These are phyloP conservation scores for Oscheius myriophilus DNA, from an alignment of 2,888 invertebrate genomes.

Conservation along the genomic window DNA sequence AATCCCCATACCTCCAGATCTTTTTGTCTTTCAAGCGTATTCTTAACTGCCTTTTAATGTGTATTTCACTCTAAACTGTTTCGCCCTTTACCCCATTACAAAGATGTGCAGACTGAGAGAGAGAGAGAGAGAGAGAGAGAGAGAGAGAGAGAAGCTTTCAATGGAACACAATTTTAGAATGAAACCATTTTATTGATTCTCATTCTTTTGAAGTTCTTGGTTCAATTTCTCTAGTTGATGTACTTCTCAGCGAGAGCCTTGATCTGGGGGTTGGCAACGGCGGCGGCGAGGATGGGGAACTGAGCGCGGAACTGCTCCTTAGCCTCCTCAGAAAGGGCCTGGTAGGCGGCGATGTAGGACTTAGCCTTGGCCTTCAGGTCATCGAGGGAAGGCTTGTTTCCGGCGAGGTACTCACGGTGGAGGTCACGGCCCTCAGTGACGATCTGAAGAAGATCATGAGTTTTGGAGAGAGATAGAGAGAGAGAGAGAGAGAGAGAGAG, in stretches of 20 bases:
- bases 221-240: constrained; percentile 26
- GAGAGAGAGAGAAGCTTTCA: no score
- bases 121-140: no score
- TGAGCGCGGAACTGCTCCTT: constrained; percentile 58
- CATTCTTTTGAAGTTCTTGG: background rate
- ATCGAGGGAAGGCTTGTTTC: constrained; percentile 62
- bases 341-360: constrained; percentile 50
- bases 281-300: constrained; percentile 66
- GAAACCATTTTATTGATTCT: no score
- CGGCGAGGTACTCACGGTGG: constrained; percentile 57
- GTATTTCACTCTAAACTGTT: no score
- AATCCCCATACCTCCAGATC: constrained; percentile 7
- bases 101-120: no score
- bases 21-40: no score
- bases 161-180: no score
- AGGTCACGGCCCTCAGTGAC: constrained; percentile 61
- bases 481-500: no score
- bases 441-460: constrained; percentile 32
- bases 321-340: constrained; percentile 59
- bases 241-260: constrained; percentile 27
- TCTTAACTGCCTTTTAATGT: no score
- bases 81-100: no score
- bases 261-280: constrained; percentile 33
- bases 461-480: background rate
- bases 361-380: constrained; percentile 51